These are phyloP conservation scores for Zaprionus nigranus DNA, from an alignment of 1,140 invertebrate species.

Conservation along the genomic window DNA sequence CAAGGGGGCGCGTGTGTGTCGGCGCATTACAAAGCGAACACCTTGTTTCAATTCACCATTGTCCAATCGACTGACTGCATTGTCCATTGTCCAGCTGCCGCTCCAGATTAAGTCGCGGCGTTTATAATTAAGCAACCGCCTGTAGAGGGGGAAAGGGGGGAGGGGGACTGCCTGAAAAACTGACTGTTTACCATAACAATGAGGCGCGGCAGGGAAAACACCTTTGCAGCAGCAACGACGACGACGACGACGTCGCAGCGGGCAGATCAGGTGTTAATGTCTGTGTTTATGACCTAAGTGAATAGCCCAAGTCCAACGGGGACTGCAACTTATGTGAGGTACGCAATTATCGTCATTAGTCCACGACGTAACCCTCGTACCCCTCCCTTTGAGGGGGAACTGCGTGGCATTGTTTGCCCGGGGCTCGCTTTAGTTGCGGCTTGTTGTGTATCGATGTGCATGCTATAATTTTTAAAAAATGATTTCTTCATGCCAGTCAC, in stretches of 20 bases:
- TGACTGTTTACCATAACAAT: conserved; percentile 81
- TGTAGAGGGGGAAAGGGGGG: conserved; percentile 3
- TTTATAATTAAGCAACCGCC: conserved; percentile 72
- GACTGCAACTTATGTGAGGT: conserved; percentile 56
- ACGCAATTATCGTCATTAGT: conserved; percentile 80
- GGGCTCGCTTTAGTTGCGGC: conserved; percentile 79
- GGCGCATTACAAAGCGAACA: conserved; percentile 70
- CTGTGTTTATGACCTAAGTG: conserved; percentile 75
- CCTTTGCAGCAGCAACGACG: conserved; percentile 44
- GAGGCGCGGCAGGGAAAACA: conserved; percentile 64
- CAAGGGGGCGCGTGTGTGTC: conserved; percentile 23
- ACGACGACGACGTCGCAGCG: conserved; percentile 2
- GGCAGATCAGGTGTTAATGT: conserved; percentile 79
- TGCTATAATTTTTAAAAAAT: conserved; percentile 78
- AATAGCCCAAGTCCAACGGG: conserved; percentile 25
- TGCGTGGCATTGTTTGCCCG: conserved; percentile 47
- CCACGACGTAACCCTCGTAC: conserved; percentile 11
- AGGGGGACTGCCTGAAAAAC: conserved; percentile 14
- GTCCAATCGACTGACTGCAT: conserved; percentile 65
- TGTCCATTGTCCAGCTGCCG: conserved; percentile 69
- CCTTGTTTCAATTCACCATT: conserved; percentile 34
- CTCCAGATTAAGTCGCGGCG: conserved; percentile 75
- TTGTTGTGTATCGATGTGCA: conserved; percentile 82
- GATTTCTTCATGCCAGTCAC: conserved; percentile 79
- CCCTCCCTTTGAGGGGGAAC: background rate